Percentiles rank a stretch among this genome's conserved stretches.
These are phyloP conservation scores for Nomada hirtipes DNA, from an alignment of 2,888 invertebrate genomes.

Conservation along the genomic window DNA sequence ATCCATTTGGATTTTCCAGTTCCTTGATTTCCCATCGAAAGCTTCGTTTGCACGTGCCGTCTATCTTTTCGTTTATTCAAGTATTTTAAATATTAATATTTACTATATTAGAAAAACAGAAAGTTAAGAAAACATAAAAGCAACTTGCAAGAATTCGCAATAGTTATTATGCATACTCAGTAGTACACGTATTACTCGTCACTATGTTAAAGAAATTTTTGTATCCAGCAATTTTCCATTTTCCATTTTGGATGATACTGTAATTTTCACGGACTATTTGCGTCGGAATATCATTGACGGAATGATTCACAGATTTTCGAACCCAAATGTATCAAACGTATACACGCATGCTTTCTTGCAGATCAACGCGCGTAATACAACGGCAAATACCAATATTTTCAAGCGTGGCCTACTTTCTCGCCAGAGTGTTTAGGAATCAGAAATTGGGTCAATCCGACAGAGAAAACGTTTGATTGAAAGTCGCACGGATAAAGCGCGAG, in stretches of 20 bases:
- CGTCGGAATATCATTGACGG: neutral
- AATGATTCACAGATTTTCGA: neutral
- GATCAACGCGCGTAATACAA: neutral
- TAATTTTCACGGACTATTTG: too few relatives aligned
- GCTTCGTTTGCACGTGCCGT: neutral
- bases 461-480: constrained; percentile 22
- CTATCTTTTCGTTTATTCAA: too few relatives aligned
- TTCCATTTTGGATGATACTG: too few relatives aligned
- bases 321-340: constrained; percentile 4
- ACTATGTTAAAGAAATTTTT: too few relatives aligned
- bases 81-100: too few relatives aligned
- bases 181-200: too few relatives aligned
- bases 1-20: constrained; percentile 27
- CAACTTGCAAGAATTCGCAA: too few relatives aligned
- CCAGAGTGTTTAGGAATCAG: constrained; percentile 15
- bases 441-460: constrained; percentile 43
- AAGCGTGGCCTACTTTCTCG: constrained; percentile 49
- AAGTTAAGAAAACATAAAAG: too few relatives aligned
- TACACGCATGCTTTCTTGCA: neutral
- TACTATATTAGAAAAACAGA: too few relatives aligned
- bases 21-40: constrained; percentile 3
- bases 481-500: too few relatives aligned
- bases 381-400: constrained; percentile 46
- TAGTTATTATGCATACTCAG: too few relatives aligned
- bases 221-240: too few relatives aligned